Evolutionary conservation across 1,140 invertebrate genomes (phyloP).

Genomic region (Bombyx mandarina): DNA sequence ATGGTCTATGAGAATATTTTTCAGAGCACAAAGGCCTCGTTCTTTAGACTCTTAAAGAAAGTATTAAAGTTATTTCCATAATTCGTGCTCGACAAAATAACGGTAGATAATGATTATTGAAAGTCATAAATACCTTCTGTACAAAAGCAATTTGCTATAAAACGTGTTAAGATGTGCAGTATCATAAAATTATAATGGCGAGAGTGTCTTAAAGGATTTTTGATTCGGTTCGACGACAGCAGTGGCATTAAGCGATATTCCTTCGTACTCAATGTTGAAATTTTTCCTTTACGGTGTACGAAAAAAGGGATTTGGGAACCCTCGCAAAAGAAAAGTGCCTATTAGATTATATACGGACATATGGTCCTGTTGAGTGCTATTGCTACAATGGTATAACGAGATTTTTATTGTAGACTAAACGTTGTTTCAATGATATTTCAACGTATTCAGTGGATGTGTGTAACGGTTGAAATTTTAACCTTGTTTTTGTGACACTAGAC

Average conservation of each 20-base stretch:
- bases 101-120: background rate
- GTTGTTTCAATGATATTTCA: background rate
- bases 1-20: too few relatives aligned
- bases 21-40: too few relatives aligned
- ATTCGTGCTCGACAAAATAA: too few relatives aligned
- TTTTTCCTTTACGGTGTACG: background rate
- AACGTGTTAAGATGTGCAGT: background rate
- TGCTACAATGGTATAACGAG: slow-evolving; percentile 25
- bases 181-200: slow-evolving; percentile 1
- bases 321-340: background rate
- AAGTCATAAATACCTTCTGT: background rate
- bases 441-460: too few relatives aligned
- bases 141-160: slow-evolving; percentile 1
- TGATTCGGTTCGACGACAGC: background rate
- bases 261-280: background rate
- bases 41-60: too few relatives aligned
- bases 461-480: too few relatives aligned
- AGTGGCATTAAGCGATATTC: background rate
- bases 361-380: background rate
- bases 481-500: too few relatives aligned
- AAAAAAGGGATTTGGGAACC: background rate
- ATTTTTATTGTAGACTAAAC: slow-evolving; percentile 11
- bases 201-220: slow-evolving; percentile 3
- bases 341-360: slow-evolving; percentile 1
- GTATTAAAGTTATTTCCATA: too few relatives aligned